Percentiles rank a stretch among this genome's conserved stretches.
These are phyloP conservation scores for Metalampra italica DNA, from an alignment of 2,888 invertebrate species.

Conservation along the genomic window DNA sequence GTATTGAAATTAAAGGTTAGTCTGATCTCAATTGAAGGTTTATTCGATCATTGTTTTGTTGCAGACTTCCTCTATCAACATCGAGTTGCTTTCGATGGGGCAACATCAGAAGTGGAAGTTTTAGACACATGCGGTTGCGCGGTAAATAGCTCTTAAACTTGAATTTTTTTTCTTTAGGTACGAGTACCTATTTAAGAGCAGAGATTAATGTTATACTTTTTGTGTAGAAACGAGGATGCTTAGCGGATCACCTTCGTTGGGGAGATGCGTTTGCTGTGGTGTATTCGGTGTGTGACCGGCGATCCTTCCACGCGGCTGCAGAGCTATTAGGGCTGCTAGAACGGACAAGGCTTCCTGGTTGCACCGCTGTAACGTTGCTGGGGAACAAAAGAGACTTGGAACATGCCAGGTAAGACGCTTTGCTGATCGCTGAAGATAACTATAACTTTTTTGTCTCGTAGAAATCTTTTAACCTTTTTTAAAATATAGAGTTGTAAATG, in stretches of 20 bases:
- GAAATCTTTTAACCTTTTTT: too few relatives aligned
- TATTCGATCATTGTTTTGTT: conserved; percentile 32
- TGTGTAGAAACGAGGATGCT: conserved; percentile 83
- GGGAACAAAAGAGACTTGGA: conserved; percentile 91
- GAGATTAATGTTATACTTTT: not conserved
- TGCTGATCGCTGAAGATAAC: not conserved
- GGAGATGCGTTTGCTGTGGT: conserved; percentile 91
- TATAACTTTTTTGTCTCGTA: too few relatives aligned
- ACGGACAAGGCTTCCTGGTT: conserved; percentile 85
- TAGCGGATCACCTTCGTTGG: conserved; percentile 88
- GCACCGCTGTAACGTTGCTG: conserved; percentile 86
- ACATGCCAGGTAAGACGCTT: conserved; percentile 81
- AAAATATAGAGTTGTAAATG: conserved; percentile 82
- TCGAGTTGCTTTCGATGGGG: conserved; percentile 86
- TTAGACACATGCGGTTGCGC: conserved; percentile 88
- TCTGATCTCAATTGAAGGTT: not conserved
- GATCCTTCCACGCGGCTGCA: conserved; percentile 86
- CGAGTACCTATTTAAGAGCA: not conserved
- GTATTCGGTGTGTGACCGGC: conserved; percentile 87
- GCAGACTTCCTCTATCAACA: conserved; percentile 88
- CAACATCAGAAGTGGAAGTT: conserved; percentile 86
- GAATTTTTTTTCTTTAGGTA: too few relatives aligned
- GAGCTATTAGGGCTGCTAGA: conserved; percentile 84
- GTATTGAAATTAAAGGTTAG: conserved; percentile 9
- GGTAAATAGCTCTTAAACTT: conserved; percentile 71